phyloP scores from a whole-genome alignment of 1,140 invertebrate genomes.

The Papilio dardanus region DNA sequence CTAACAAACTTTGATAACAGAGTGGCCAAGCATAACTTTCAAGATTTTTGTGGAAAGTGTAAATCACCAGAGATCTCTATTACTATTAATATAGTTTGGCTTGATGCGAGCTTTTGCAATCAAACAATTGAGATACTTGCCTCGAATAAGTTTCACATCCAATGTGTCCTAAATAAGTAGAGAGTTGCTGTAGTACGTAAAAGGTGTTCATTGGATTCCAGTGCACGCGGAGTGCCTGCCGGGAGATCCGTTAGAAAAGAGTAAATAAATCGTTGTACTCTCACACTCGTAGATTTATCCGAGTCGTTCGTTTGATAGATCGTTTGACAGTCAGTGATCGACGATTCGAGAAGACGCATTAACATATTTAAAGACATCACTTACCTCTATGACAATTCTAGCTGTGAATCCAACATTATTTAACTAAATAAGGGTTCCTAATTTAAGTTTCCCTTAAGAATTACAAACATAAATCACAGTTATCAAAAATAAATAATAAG shows the following conservation, averaged over 20 bases:
- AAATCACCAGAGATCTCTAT: background rate
- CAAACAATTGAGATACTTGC: background rate
- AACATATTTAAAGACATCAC: background rate
- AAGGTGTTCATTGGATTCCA: slow-evolving; percentile 35
- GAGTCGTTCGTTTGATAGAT: slow-evolving; percentile 29
- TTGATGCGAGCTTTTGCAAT: background rate
- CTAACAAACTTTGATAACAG: slow-evolving; percentile 8
- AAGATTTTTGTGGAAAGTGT: background rate
- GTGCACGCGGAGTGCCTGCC: slow-evolving; percentile 24
- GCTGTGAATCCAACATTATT: background rate
- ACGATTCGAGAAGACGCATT: slow-evolving; percentile 11
- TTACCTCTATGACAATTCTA: background rate
- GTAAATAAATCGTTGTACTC: slow-evolving; percentile 24
- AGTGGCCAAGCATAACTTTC: background rate
- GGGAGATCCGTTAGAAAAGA: slow-evolving; percentile 34
- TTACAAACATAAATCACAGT: background rate
- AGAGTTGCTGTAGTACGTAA: slow-evolving; percentile 29
- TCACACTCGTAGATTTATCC: slow-evolving; percentile 11
- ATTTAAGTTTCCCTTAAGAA: background rate
- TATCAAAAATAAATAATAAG: background rate
- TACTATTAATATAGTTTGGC: background rate
- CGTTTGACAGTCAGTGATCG: slow-evolving; percentile 28
- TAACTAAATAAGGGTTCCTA: background rate
- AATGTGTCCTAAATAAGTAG: slow-evolving; percentile 36
- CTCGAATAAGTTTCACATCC: background rate